These are phyloP conservation scores for Pagrus major DNA, from an alignment of 2,113 vertebrate genomes.

Conservation along the genomic window DNA sequence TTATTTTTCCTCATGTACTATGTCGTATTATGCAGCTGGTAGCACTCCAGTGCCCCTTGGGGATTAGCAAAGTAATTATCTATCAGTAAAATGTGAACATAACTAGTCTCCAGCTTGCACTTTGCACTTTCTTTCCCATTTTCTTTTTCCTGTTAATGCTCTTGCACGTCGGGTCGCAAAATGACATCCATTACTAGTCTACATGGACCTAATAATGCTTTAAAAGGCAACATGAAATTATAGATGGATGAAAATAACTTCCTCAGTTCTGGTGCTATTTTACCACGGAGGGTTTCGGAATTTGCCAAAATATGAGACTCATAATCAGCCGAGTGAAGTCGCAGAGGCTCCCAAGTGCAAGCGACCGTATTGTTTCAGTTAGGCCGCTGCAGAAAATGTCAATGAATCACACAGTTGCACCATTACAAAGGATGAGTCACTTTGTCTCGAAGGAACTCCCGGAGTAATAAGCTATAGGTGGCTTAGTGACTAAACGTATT, in stretches of 20 bases:
- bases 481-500: slow-evolving; percentile 24
- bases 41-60: not conserved
- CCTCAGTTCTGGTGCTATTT: not conserved
- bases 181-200: not conserved
- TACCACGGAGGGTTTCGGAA: not conserved
- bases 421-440: slow-evolving; percentile 62
- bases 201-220: not conserved
- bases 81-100: slow-evolving; percentile 26
- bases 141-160: not conserved
- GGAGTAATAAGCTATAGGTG: slow-evolving; percentile 40
- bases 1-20: not conserved
- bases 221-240: not conserved
- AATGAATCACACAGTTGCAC: slow-evolving; percentile 59
- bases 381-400: slow-evolving; percentile 59
- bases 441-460: slow-evolving; percentile 34
- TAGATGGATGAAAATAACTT: not conserved
- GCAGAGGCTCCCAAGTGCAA: slow-evolving; percentile 12
- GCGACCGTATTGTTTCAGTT: slow-evolving; percentile 24
- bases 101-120: slow-evolving; percentile 2
- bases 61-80: slow-evolving; percentile 54
- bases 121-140: not conserved
- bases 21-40: slow-evolving; percentile 37
- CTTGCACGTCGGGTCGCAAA: slow-evolving; percentile 1
- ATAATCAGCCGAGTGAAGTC: slow-evolving; percentile 26
- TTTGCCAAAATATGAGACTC: slow-evolving; percentile 11